These are phyloP conservation scores for Leucophenga montana DNA, from an alignment of 2,888 invertebrate species.

Conservation along the genomic window DNA sequence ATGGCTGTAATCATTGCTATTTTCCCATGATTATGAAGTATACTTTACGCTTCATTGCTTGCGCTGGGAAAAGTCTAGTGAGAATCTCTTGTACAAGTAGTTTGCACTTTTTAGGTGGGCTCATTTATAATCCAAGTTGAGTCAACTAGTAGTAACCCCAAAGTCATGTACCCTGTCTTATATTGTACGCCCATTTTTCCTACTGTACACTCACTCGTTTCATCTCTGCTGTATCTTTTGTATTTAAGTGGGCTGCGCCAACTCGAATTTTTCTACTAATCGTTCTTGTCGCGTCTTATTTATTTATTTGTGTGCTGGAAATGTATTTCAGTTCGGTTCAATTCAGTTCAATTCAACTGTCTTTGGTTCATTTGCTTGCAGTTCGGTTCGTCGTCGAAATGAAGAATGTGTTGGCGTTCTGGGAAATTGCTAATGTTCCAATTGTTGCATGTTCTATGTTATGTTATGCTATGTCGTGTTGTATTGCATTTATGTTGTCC, in stretches of 20 bases:
- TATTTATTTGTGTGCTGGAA: background rate
- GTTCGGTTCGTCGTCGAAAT: constrained; percentile 20
- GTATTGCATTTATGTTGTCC: background rate
- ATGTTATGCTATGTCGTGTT: background rate
- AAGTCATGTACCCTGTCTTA: constrained; percentile 20
- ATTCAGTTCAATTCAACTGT: background rate
- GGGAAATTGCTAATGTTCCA: constrained; percentile 66
- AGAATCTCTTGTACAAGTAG: constrained; percentile 46
- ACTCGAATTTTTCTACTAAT: constrained; percentile 54
- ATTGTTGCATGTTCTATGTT: constrained; percentile 32
- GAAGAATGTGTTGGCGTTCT: constrained; percentile 70
- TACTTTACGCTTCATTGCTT: background rate
- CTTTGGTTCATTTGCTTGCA: constrained; percentile 14
- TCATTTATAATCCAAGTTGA: constrained; percentile 20
- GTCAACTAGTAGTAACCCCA: constrained; percentile 12
- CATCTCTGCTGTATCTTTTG: constrained; percentile 30
- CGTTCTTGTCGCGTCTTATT: constrained; percentile 39
- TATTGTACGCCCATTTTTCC: constrained; percentile 11
- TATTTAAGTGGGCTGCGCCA: constrained; percentile 53
- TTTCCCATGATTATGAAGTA: constrained; percentile 12
- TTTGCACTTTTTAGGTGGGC: constrained; percentile 49
- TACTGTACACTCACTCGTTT: background rate
- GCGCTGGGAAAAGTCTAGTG: background rate
- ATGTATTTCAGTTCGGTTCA: constrained; percentile 14
- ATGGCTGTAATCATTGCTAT: background rate